Conservation (phyloP, 2,113 vertebrate genomes). For the Ciconia stormi region DNA sequence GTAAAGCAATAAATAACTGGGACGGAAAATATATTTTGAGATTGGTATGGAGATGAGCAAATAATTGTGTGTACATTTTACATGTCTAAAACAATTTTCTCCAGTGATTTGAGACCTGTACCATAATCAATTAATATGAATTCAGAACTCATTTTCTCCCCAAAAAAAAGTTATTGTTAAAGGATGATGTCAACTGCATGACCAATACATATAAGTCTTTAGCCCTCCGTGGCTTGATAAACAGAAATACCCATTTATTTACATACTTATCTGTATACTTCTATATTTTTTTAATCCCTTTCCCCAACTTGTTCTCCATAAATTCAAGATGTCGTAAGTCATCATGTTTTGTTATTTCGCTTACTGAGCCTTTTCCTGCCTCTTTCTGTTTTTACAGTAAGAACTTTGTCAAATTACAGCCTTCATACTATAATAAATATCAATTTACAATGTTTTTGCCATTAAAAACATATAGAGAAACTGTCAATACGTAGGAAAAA, state of each 20-base stretch:
- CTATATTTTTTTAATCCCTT: background rate
- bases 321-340: background rate
- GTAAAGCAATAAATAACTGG: background rate
- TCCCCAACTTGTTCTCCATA: background rate
- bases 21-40: background rate
- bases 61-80: background rate
- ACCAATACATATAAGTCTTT: background rate
- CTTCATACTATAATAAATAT: background rate
- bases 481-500: background rate
- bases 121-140: background rate
- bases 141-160: background rate
- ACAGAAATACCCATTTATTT: background rate
- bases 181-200: background rate
- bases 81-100: accelerated
- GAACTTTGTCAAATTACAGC: background rate
- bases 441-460: background rate
- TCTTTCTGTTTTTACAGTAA: background rate
- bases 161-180: background rate
- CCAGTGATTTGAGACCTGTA: background rate
- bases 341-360: background rate
- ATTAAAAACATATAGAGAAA: background rate
- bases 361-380: background rate
- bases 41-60: background rate
- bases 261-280: background rate
- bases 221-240: background rate